Evolutionary conservation across 2,888 invertebrate species (phyloP), one percentile per base, ranked within the genome.

Genomic region (Dicyrtoma fusca): DNA sequence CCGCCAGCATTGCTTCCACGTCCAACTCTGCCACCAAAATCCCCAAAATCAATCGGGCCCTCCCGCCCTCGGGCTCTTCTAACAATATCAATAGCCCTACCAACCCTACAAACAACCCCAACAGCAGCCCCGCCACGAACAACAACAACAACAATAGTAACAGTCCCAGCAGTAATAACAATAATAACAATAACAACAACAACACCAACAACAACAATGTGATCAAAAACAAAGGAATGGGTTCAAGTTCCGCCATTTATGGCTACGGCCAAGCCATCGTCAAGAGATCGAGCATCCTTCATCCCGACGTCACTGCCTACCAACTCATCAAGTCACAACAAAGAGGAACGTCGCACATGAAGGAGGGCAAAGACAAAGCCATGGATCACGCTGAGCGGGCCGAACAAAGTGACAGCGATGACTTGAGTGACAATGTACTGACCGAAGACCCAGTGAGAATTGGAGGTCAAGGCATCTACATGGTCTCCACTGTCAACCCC

Each of bases 391-490:
- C 45, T 17, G 71, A 71, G 23, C 53, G 42, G 1, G 51, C 34
- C 1, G 63, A 45, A 42, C 47, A 49, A 34, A 45, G 55, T 71
- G 74, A 71, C 55, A 78, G 78, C 69, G 77, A 80, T 73, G 78
- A 78, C 42, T 55, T 80, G 63, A 79, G 79, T 61, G 79, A 79
- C 65, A 79, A 79, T 63, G 79, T 75, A 42, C 49, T 78, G 23
- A 76, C 71, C 6, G 72, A 76, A 34, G 73, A 76, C 61, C 74
- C 74, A 3, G 78, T 80, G 13, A 66, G 80, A 25, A 80, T 80
- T 26, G 79, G 76, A 14, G 80, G 80, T 13, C 79, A 77, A 65
- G 78, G 76, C 1, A 80, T 80, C 13, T 75, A 77, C 73, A 78
- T 80, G 76, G n/a, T 69, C 45, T 26, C 59, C 13, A 23, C 42